Evolutionary conservation across 2,113 vertebrate genomes (phyloP), one percentile per base, ranked within the genome.

Genomic region (Pongo abelii): DNA sequence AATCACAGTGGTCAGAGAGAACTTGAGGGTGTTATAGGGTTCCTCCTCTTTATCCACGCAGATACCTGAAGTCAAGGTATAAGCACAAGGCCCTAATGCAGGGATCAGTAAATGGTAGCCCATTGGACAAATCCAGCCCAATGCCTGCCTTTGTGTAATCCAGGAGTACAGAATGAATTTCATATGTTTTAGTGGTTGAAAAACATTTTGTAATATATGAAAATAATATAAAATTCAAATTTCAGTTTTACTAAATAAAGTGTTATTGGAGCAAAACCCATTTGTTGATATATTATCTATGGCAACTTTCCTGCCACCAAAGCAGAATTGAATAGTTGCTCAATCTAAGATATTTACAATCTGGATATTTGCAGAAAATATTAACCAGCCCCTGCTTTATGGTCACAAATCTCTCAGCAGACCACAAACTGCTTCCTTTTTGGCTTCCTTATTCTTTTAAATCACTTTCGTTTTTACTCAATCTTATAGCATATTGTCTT

Each of bases 11-110:
- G 23, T 83, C 77, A 69, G 20, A 70, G 25, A 64, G 18, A 35
- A 22, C 9, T 50, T 13, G 20, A 32, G 8, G 9, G 2, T 23
- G 7, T 5, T n/a, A 0, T 3, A 11, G 0, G 18, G 0, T 3
- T 6, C 16, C 11, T 75, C 40, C 1, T 27, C 23, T 43, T 57
- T 8, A 11, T 4, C 16, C 4, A 3, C 3, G 27, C 32, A 27
- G 16, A 25, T 12, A 0, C 1, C 2, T 32, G 17, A 55, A 78
- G 14, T 2, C 38, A 20, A 35, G 8, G 3, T 9, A 16, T 16
- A 50, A 67, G 30, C 55, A 74, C 16, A 59, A 32, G 1, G 25
- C 25, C 69, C 4, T 32, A 35, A 74, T 17, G 10, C 8, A 74
- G 12, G 6, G 43, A 8, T 55, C 23, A 83, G 59, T 9, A 87